Base-by-base conservation (phyloP, 2,888 invertebrate genomes). In the Cremastinae sp. region DNA sequence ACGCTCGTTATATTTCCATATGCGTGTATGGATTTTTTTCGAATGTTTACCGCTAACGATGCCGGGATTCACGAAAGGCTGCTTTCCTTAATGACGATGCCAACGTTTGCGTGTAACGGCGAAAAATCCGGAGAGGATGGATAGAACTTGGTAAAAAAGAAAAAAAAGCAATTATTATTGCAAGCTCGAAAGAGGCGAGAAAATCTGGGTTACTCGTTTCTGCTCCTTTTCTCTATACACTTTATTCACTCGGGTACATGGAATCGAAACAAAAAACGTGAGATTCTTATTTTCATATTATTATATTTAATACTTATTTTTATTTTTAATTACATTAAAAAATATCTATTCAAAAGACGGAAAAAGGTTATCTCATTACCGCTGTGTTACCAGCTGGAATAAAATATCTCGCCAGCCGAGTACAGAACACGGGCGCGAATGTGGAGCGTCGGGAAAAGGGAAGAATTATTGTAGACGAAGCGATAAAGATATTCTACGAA, bases 81-180 rank as follows among this genome's bases (percentile, higher is more conserved):
- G 54, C 47, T 61, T 20, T 16, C 53, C 53, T 16, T 74, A 61
- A 74, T 74, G 73, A 74, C 61, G 73, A 66, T 61, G 54, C 49
- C 54, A 61, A 10, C 45, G 61, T 45, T 68, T n/a, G n/a, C 36
- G 43, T 16, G n/a, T 43, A 45, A 34, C 9, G 12, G 20, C 14
- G 16, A 41, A 54, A 22, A 56, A 47, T n/a, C 43, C 34, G 22
- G 12, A 45, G 47, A 28, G 51, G 38, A 51, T 22, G 14, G 36
- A 43, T 47, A 53, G 8, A 59, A 20, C 18, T 34, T 10, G 34
- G 34, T 18, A 56, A 16, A 56, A 18, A 56, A 10, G 49, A 12
- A 20, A 49, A 12, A 22, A 51, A 14, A 20, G 12, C 9, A 18
- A 58, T 20, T 12, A 36, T 45, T 34, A 45, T 45, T 66, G 49